Evolutionary conservation across 2,797 vertebrate species (phyloP), one percentile per base, ranked within the genome.

Genomic region (Ceyx erithaca): DNA sequence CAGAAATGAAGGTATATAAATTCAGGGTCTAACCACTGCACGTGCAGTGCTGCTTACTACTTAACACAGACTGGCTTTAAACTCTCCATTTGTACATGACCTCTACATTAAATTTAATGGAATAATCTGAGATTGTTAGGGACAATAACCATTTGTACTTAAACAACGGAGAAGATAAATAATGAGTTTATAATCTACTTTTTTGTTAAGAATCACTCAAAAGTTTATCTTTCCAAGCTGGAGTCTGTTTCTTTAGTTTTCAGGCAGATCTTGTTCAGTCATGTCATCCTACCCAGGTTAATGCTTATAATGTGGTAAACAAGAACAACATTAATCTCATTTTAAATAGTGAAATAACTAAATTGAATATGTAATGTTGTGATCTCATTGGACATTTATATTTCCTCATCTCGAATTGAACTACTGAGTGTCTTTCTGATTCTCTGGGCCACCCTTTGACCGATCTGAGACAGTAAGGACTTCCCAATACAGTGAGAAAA

Each of bases 41-140:
- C 0, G 0, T 18, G 4, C 18, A 25, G 5, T 40, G 2, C 1
- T 80, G 16, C 82, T 79, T 67, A 8, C 17, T 55, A 14, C 14
- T 85, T 90, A 23, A 43, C 4, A 14, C 4, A 85, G 22, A 3
- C 9, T 37, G 43, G 4, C 14, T 85, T 70, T 79, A 40, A 76
- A 66, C 3, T 70, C 25, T 77, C 9, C 1, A 5, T 46, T 77
- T 78, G 10, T 31, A 21, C 20, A 17, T 52, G 14, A 43, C 2
- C 20, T 40, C 6, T 45, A 14, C 52, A 54, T 48, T 61, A 40
- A 20, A 71, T 57, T 37, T 7, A 4, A 48, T 57, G 55, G 31
- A 78, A 72, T 70, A 72, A 64, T 28, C 6, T 66, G 31, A 3
- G 25, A 14, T 57, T 82, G 1, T 37, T 49, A n/a, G 9, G 13